Base-by-base conservation (phyloP, 2,888 invertebrate genomes). In the Arge pagana region DNA sequence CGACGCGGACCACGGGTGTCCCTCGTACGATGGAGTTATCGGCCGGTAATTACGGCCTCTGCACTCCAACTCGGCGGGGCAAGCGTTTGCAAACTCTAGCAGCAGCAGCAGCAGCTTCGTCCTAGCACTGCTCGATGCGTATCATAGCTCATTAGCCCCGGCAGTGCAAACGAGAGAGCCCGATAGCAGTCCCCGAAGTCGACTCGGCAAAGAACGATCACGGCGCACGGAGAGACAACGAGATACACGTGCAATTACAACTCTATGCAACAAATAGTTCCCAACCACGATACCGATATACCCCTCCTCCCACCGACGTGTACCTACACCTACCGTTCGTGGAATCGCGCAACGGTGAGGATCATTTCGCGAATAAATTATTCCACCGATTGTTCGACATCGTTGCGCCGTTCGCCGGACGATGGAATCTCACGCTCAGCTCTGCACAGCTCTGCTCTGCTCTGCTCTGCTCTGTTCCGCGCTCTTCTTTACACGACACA, bases 71-170 rank as follows among this genome's bases (percentile, higher is more conserved):
- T 8, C 30, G 33, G 45, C 16, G 7, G 11, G 16, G 18, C 13
- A 16, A 19, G 40, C 21, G 18, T 13, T 16, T 19, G 16, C 40
- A 19, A 13, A 19, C 19, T 39, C 39, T 36, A 33, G 18, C 18
- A 45, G 42, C 28, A 37, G 21, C 33, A 15, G 13, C 11, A 19
- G n/a, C 16, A 26, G 40, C 16, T 26, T n/a, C 7, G 33, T 15
- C 7, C 48, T 53, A 61, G 61, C 65, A 58, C 63, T 72, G 70
- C 69, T 67, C 67, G 75, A 74, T 74, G 72, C 65, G 70, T 75
- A 75, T 75, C 74, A 68, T 66, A 68, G 68, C 71, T 74, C 74
- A 75, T 75, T 75, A 75, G 72, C 71, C 70, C 63, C 64, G 6
- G 18, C 15, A 65, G 68, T 66, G 67, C 69, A 68, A 71, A 70